Evolutionary conservation across 1,140 invertebrate species (phyloP), one percentile per base, ranked within the genome.

Genomic region (Achroia grisella): DNA sequence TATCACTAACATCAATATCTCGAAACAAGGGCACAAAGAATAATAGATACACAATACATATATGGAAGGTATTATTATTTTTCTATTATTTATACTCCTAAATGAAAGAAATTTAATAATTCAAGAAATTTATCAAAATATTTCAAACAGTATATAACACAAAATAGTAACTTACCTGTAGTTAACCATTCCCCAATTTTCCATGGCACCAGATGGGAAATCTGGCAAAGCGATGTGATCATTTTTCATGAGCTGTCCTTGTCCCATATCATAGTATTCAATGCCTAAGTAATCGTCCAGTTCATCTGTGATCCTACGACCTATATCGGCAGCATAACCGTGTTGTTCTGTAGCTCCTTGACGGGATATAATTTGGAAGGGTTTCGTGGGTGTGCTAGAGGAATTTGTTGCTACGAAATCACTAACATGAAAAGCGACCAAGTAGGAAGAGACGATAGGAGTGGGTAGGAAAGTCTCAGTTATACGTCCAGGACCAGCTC

Each of bases 381-480:
- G 88, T 39, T 87, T 89, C 0, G 61, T 44, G 1, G 53, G 30
- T 1, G 63, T 69, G 5, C 56, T 58, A 4, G 67, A 56, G 2
- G 10, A 1, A 39, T 48, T 59, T 0, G 77, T 85, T 1, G 59
- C 73, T 0, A 66, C 59, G 27, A 96, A 96, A 55, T 97, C 93
- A 12, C 92, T 93, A 1, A 97, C 89, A 10, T 94, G 87, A 73
- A 96, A 94, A 3, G 95, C 95, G 5, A 97, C 85, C 0, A 97
- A 73, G 57, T 97, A 98, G 0, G 94, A 93, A 0, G 95, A 95
- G 91, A 97, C 96, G 2, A 86, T 86, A 0, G 94, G 90, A 2
- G 92, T 93, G 2, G 70, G 68, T 1, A 66, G 29, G 59, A 85
- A 85, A 1, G 69, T 76, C 35, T 85, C 81, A 0, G 62, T 59